Conservation (phyloP, 2,113 vertebrate genomes). For the Rhabdomys dilectus region DNA sequence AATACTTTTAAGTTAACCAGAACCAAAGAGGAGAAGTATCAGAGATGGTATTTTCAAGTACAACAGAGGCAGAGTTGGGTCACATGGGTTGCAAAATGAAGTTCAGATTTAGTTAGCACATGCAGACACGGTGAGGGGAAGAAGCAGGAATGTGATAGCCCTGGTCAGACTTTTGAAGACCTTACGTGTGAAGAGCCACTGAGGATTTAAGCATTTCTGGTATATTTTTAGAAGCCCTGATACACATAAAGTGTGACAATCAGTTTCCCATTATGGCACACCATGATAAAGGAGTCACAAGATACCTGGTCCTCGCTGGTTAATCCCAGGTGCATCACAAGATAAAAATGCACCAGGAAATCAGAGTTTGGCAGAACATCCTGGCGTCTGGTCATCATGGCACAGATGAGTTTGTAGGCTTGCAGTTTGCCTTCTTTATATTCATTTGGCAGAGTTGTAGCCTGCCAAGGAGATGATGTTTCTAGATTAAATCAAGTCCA, state of each 20-base stretch:
- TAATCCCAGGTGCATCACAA: slow-evolving; percentile 95
- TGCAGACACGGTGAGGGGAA: not conserved
- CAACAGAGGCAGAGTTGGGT: not conserved
- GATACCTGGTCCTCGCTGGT: slow-evolving; percentile 96
- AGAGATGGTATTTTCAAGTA: not conserved
- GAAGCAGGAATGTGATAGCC: not conserved
- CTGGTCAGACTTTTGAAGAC: slow-evolving; percentile 24
- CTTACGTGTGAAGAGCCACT: not conserved
- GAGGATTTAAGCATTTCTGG: slow-evolving; percentile 14
- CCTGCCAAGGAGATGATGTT: slow-evolving; percentile 87
- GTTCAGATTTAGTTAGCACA: not conserved
- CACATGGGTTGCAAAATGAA: not conserved
- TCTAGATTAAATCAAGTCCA: slow-evolving; percentile 47
- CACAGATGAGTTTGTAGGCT: slow-evolving; percentile 96
- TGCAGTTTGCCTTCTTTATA: slow-evolving; percentile 97
- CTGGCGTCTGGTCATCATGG: slow-evolving; percentile 99
- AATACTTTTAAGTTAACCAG: slow-evolving; percentile 32
- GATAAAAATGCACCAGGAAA: slow-evolving; percentile 97
- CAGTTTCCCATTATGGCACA: not conserved
- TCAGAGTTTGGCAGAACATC: slow-evolving; percentile 97
- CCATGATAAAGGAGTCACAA: not conserved
- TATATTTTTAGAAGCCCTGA: not conserved
- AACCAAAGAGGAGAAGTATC: slow-evolving; percentile 6
- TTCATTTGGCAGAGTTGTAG: slow-evolving; percentile 93
- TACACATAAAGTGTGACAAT: not conserved